phyloP scores from a whole-genome alignment of 2,113 vertebrate species.

The Felis chaus region DNA sequence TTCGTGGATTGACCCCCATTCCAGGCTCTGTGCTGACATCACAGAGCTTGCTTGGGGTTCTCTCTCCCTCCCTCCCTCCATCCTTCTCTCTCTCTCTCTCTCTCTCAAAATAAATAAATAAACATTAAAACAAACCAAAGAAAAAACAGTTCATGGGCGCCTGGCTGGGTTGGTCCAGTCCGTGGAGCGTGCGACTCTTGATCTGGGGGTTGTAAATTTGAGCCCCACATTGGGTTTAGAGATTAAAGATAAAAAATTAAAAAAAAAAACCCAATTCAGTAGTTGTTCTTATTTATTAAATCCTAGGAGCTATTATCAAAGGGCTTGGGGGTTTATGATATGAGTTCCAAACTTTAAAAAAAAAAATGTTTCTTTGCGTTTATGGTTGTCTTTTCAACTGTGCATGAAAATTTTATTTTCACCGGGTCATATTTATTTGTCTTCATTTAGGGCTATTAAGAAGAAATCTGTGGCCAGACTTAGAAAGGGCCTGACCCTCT shows the following conservation, averaged over 20 bases:
- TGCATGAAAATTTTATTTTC: background rate
- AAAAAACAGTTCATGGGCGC: too few species aligned
- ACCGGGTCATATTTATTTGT: background rate
- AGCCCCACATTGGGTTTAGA: background rate
- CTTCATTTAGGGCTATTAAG: background rate
- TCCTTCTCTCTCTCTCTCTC: too few species aligned
- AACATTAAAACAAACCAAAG: too few species aligned
- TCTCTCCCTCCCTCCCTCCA: too few species aligned
- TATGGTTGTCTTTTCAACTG: background rate
- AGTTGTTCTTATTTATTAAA: background rate
- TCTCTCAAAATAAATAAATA: too few species aligned
- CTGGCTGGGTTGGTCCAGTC: too few species aligned
- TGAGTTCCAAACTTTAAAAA: background rate
- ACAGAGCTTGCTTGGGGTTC: too few species aligned
- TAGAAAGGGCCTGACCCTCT: background rate
- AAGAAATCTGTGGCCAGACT: background rate
- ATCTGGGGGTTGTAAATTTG: too few species aligned
- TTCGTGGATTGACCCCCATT: too few species aligned
- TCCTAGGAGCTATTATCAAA: background rate
- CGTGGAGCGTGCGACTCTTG: too few species aligned
- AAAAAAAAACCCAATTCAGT: background rate
- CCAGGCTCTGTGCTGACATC: too few species aligned
- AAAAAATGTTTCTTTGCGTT: background rate
- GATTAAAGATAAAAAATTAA: too few species aligned
- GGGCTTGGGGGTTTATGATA: background rate